Evolutionary conservation across 2,797 vertebrate species (phyloP).

Genomic region (Pseudocheirus occidentalis): DNA sequence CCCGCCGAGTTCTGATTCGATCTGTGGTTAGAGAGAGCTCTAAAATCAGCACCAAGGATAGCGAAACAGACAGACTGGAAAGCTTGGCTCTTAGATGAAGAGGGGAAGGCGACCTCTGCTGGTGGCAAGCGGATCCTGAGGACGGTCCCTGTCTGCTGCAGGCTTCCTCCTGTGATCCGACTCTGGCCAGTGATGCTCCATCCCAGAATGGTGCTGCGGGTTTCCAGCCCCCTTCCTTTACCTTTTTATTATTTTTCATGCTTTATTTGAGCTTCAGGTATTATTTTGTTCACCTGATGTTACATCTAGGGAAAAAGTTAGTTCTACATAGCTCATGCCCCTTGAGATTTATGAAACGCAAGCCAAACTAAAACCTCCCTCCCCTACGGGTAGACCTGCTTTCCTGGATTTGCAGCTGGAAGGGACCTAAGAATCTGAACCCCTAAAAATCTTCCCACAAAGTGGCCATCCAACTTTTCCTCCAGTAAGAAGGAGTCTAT

Average conservation of each 20-base stretch:
- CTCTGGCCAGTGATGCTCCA: neutral
- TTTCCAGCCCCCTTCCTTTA: conserved; percentile 20
- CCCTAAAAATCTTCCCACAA: neutral
- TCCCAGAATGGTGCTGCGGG: neutral
- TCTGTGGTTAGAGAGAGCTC: conserved; percentile 28
- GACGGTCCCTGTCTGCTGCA: too few species aligned
- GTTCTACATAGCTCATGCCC: neutral
- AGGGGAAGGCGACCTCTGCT: conserved; percentile 24
- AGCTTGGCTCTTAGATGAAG: conserved; percentile 1
- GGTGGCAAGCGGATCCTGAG: rapidly evolving
- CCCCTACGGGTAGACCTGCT: neutral
- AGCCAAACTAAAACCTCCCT: neutral
- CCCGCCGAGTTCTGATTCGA: neutral
- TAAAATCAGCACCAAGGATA: neutral
- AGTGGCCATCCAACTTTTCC: neutral
- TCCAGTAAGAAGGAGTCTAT: neutral
- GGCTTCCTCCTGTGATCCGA: conserved; percentile 26
- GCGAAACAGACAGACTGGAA: conserved; percentile 7
- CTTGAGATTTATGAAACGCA: neutral
- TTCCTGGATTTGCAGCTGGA: neutral
- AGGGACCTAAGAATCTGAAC: neutral
- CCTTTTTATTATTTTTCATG: conserved; percentile 36
- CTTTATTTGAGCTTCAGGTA: conserved; percentile 34
- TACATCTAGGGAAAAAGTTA: neutral
- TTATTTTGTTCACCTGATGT: conserved; percentile 35